A percentile compares a stretch with the other conserved stretches of the same genome.
phyloP scores from a whole-genome alignment of 2,888 invertebrate species.

The Xestia sexstrigata region DNA sequence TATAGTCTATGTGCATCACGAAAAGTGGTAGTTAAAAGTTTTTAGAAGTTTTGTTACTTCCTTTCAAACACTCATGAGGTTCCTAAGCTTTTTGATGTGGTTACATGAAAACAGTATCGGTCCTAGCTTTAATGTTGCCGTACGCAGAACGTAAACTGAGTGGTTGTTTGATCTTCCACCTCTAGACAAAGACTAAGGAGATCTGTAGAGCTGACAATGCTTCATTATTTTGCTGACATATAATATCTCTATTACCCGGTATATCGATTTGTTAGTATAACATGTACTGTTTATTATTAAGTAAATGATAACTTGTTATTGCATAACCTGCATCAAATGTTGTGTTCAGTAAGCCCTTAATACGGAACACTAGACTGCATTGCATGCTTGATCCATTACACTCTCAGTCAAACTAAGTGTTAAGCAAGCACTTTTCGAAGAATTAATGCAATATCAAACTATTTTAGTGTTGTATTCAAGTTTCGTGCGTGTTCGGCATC shows the following conservation, averaged over 20 bases:
- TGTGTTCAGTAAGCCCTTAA: not conserved
- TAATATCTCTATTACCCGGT: not conserved
- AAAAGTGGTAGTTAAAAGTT: conserved; percentile 51
- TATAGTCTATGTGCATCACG: not conserved
- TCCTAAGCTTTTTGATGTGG: conserved; percentile 70
- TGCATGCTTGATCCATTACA: conserved; percentile 24
- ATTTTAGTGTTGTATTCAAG: conserved; percentile 65
- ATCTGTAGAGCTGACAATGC: conserved; percentile 44
- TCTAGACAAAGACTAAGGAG: conserved; percentile 49
- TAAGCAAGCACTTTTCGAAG: conserved; percentile 45
- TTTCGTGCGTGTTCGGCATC: conserved; percentile 64
- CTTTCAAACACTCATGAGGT: conserved; percentile 54
- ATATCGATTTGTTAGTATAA: not conserved
- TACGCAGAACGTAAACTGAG: conserved; percentile 68
- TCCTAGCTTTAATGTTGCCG: conserved; percentile 68
- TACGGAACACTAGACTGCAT: conserved; percentile 4
- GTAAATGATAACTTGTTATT: not conserved
- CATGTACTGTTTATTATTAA: not conserved
- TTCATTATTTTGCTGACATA: conserved; percentile 2
- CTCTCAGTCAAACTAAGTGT: conserved; percentile 28
- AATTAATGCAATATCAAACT: conserved; percentile 61
- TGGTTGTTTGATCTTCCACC: conserved; percentile 72
- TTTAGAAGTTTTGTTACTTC: conserved; percentile 51
- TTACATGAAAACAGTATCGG: conserved; percentile 66
- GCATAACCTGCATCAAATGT: not conserved